Evolutionary conservation across 2,888 invertebrate species (phyloP).

Genomic region (Orchesella flavescens): DNA sequence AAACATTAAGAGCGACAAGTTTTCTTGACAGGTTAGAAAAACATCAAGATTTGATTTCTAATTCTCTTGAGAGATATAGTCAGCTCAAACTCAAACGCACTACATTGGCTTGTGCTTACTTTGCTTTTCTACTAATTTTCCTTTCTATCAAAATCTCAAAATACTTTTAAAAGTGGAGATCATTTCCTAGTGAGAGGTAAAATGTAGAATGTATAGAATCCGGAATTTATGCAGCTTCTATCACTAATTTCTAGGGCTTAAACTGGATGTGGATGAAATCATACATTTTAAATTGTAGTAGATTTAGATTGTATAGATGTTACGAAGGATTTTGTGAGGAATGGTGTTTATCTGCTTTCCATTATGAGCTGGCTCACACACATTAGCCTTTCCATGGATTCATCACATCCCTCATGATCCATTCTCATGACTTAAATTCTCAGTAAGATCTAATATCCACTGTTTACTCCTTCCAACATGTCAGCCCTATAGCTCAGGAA

Average conservation of each 20-base stretch:
- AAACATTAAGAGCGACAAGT: neutral
- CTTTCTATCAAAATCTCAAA: neutral
- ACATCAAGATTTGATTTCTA: neutral
- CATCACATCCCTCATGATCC: neutral
- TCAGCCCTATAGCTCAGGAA: neutral
- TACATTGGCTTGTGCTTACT: too few species aligned
- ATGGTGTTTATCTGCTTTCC: too few species aligned
- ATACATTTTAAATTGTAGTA: too few species aligned
- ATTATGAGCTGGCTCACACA: neutral
- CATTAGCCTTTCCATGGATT: neutral
- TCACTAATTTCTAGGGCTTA: too few species aligned
- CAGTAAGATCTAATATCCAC: neutral
- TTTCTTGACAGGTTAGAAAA: neutral
- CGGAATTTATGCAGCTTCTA: too few species aligned
- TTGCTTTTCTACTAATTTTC: neutral
- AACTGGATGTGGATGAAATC: too few species aligned
- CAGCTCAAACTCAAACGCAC: too few species aligned
- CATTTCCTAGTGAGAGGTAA: too few species aligned
- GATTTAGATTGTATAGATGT: too few species aligned
- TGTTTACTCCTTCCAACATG: conserved; percentile 1
- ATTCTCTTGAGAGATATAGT: neutral
- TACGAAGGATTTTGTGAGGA: too few species aligned
- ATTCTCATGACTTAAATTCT: neutral
- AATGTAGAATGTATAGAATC: too few species aligned
- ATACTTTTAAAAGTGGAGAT: neutral